Percentiles rank a stretch among this genome's conserved stretches.
Evolutionary conservation across 2,113 vertebrate genomes (phyloP).

Genomic region (Stomatorhinus ivindoensis): DNA sequence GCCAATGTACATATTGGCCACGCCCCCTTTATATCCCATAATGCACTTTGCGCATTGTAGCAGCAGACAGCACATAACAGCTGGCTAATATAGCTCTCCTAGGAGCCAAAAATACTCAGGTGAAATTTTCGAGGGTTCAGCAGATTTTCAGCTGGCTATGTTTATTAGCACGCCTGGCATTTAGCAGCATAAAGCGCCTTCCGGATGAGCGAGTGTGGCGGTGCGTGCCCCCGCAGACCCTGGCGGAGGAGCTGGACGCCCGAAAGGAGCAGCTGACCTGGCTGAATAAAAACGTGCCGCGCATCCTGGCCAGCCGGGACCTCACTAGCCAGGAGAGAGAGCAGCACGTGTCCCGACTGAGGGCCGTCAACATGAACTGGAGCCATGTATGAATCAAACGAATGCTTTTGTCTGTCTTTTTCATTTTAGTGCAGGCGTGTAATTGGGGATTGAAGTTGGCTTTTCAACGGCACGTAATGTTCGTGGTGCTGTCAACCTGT

Average conservation of each 20-base stretch:
- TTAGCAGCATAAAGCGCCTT: not conserved
- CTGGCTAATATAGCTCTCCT: not conserved
- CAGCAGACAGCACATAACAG: not conserved
- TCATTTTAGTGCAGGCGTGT: too few relatives aligned
- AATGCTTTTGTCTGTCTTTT: not conserved
- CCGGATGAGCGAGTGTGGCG: not conserved
- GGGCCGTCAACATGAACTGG: conserved; percentile 73
- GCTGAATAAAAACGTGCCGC: conserved; percentile 75
- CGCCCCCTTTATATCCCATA: not conserved
- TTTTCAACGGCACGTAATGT: not conserved
- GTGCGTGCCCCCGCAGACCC: conserved; percentile 47
- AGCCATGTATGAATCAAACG: conserved; percentile 64
- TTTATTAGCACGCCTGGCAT: not conserved
- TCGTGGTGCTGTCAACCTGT: not conserved
- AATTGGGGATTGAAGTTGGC: not conserved
- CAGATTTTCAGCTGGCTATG: not conserved
- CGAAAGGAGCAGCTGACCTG: conserved; percentile 73
- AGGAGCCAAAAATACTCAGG: not conserved
- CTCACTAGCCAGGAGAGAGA: conserved; percentile 68
- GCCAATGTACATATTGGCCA: not conserved
- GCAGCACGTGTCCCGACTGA: conserved; percentile 63
- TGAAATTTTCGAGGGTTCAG: not conserved
- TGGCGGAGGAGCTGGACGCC: conserved; percentile 68
- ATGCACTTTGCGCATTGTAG: not conserved
- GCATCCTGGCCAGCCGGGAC: conserved; percentile 66